A percentile compares a stretch with the other conserved stretches of the same genome.
Evolutionary conservation across 2,888 invertebrate species (phyloP).

Genomic region (Ornithoptera priamus): DNA sequence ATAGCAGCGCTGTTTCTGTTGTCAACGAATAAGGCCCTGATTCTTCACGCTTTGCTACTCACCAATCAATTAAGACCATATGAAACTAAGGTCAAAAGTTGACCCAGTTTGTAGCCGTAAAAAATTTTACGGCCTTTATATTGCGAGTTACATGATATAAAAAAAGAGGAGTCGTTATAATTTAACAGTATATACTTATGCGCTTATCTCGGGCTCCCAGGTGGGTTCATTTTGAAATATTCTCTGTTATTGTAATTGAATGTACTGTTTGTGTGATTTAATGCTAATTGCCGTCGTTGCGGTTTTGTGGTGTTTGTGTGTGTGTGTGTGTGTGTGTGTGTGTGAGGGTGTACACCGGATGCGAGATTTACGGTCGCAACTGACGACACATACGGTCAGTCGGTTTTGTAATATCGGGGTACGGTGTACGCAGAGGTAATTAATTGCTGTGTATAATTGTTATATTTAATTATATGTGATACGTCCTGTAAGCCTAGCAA

Average conservation of each 20-base stretch:
- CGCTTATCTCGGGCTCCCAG: slow-evolving; percentile 8
- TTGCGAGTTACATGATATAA: too few relatives aligned
- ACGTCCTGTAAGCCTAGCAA: too few relatives aligned
- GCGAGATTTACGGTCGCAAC: slow-evolving; percentile 18
- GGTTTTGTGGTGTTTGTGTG: slow-evolving; percentile 29
- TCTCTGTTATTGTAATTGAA: slow-evolving; percentile 29
- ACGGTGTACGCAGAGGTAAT: slow-evolving; percentile 6
- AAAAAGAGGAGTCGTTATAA: slow-evolving; percentile 1
- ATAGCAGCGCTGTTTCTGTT: too few relatives aligned
- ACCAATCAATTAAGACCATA: too few relatives aligned
- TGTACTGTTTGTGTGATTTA: slow-evolving; percentile 34
- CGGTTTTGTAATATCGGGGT: slow-evolving; percentile 23
- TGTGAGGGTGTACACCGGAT: background rate
- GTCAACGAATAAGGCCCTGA: too few relatives aligned
- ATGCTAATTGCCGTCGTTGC: slow-evolving; percentile 36
- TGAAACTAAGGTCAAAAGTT: too few relatives aligned
- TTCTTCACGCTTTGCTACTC: too few relatives aligned
- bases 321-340: background rate
- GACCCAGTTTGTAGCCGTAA: too few relatives aligned
- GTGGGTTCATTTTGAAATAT: slow-evolving; percentile 21
- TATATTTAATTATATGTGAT: too few relatives aligned
- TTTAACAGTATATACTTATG: slow-evolving; percentile 8
- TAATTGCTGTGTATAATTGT: slow-evolving; percentile 18
- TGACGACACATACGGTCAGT: slow-evolving; percentile 19
- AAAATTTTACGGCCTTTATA: too few relatives aligned